These are phyloP conservation scores for Euclidia mi DNA, from an alignment of 2,888 invertebrate genomes.

Conservation along the genomic window DNA sequence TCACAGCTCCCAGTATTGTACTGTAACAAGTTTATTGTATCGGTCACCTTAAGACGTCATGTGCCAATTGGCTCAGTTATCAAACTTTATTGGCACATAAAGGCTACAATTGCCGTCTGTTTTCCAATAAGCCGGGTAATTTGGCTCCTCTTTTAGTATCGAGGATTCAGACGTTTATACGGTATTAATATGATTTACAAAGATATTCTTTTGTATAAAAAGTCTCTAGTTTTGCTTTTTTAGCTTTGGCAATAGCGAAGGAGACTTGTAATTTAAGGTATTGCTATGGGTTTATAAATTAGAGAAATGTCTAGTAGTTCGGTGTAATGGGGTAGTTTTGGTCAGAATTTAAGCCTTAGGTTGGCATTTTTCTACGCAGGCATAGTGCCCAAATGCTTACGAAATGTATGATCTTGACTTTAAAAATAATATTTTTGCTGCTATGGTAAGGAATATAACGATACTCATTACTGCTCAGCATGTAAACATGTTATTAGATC, in stretches of 20 bases:
- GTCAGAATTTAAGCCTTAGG: too few species aligned
- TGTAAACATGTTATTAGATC: too few species aligned
- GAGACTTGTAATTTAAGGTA: too few species aligned
- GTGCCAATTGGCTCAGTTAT: slow-evolving; percentile 58
- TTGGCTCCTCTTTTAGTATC: slow-evolving; percentile 51
- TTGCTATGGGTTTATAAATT: too few species aligned
- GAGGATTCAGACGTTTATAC: slow-evolving; percentile 11
- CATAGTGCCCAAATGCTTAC: too few species aligned
- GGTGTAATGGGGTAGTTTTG: too few species aligned
- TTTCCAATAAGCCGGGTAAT: slow-evolving; percentile 59
- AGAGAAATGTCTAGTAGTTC: too few species aligned
- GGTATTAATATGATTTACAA: slow-evolving; percentile 9
- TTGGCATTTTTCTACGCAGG: too few species aligned
- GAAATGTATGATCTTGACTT: too few species aligned
- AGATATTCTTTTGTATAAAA: neutral
- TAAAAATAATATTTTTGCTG: too few species aligned
- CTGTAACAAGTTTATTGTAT: slow-evolving; percentile 15
- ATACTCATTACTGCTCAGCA: too few species aligned
- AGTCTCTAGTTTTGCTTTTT: neutral
- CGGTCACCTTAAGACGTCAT: slow-evolving; percentile 42
- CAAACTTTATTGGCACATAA: slow-evolving; percentile 62
- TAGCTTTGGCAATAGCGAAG: neutral
- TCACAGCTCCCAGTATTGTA: neutral
- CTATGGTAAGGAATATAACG: too few species aligned
- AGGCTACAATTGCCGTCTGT: slow-evolving; percentile 56